Conservation (phyloP, 2,113 vertebrate species). For the Clinocottus analis region DNA sequence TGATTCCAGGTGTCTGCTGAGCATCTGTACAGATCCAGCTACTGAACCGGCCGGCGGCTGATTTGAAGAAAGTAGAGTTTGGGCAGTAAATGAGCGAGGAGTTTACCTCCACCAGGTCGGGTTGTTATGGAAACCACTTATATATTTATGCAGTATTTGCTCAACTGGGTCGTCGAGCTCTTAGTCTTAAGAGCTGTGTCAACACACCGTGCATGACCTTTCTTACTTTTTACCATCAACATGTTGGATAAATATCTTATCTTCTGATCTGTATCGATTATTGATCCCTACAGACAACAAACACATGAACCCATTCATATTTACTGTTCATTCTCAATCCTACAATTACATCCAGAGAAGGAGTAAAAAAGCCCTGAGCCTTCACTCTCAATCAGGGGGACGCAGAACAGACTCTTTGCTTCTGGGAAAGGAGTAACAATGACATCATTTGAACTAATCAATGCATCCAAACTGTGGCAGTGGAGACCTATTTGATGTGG, state of each 20-base stretch:
- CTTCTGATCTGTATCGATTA: constrained; percentile 6
- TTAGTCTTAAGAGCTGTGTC: constrained; percentile 2
- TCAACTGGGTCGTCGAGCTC: constrained; percentile 41
- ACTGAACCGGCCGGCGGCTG: neutral
- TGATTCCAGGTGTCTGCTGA: neutral
- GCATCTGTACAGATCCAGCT: constrained; percentile 1
- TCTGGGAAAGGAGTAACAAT: constrained; percentile 24
- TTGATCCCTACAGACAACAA: constrained; percentile 10
- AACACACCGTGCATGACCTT: constrained; percentile 16
- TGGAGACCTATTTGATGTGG: constrained; percentile 37
- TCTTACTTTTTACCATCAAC: constrained; percentile 1
- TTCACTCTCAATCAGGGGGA: constrained; percentile 52
- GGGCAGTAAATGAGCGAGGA: constrained; percentile 15
- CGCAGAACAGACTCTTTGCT: constrained; percentile 58
- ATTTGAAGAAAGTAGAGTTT: constrained; percentile 38
- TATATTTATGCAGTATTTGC: constrained; percentile 56
- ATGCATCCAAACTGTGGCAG: constrained; percentile 34
- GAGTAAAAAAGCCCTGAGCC: constrained; percentile 9
- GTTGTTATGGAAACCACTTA: constrained; percentile 63
- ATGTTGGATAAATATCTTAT: neutral
- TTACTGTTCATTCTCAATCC: constrained; percentile 22
- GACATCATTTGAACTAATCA: constrained; percentile 47
- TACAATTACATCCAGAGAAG: constrained; percentile 22
- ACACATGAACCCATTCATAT: neutral
- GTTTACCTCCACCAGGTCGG: constrained; percentile 12